Evolutionary conservation across 2,888 invertebrate genomes (phyloP), one percentile per base, ranked within the genome.

Genomic region (Deroplatys truncata): DNA sequence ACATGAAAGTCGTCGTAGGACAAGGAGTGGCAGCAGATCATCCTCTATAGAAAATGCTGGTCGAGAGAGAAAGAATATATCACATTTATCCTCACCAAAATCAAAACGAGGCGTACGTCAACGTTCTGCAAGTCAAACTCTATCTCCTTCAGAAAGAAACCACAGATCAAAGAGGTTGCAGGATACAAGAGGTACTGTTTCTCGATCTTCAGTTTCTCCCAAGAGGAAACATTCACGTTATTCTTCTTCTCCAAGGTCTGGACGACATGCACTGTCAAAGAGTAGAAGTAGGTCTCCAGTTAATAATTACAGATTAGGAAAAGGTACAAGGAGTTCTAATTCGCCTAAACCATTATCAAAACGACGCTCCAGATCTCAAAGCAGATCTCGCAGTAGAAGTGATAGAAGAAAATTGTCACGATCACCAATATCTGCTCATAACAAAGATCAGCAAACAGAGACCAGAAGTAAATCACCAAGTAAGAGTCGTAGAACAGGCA

Each of bases 241-340:
- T 92, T 91, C 92, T 49, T 84, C 84, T 43, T 92, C 92, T 35
- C 88, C 91, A 91, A 84, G 91, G 89, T 86, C 91, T 72, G 90
- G 91, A 13, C 90, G 92, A 88, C 91, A 88, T 82, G 92, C 43
- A 20, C 49, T 72, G 16, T 87, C 90, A n/a, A 91, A 91, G 92
- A 90, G 92, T 82, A 88, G 88, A 90, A 88, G 89, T 82, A 89
- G 88, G 28, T 90, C 90, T 49, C 85, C 89, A 8, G 88, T 85
- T 84, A 90, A 89, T 85, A 89, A 84, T 88, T 86, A 90, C 16
- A 89, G 88, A 20, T 90, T 84, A n/a, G 85, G 82, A 31, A 89
- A 84, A 72, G 83, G 49, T 88, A 31, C 88, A 28, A 89, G 85
- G 49, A 15, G 20, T 56, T 90, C 90, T 29, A 29, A 43, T 43